phyloP scores from a whole-genome alignment of 2,888 invertebrate genomes.

The Lepeophtheirus nordmannii region DNA sequence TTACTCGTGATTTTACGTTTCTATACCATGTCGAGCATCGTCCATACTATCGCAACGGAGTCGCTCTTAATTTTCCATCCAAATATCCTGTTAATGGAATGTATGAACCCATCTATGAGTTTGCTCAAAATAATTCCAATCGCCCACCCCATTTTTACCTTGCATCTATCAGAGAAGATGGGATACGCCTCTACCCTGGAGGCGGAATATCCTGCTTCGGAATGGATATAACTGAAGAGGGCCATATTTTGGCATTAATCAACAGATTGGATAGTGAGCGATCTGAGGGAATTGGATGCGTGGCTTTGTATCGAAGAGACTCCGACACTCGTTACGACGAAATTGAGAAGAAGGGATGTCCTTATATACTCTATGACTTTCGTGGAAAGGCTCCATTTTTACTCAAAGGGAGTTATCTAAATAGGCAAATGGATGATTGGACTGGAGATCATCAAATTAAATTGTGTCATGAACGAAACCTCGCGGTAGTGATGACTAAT shows the following conservation, averaged over 20 bases:
- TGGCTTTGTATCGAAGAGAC: not conserved
- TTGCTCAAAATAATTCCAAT: not conserved
- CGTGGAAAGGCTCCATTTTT: not conserved
- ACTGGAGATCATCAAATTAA: not conserved
- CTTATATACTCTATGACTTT: not conserved
- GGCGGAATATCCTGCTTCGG: not conserved
- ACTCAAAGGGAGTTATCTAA: not conserved
- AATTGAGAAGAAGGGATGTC: not conserved
- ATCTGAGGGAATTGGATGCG: not conserved
- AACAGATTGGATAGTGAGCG: not conserved
- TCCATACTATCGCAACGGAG: not conserved
- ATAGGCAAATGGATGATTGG: constrained; percentile 1
- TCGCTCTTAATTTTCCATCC: not conserved
- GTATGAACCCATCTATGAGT: constrained; percentile 2
- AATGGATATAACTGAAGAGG: not conserved
- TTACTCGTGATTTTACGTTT: not conserved
- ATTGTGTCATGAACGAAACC: not conserved
- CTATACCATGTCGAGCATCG: constrained; percentile 1
- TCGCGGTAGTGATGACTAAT: not conserved
- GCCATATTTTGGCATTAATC: not conserved
- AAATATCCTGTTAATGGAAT: not conserved
- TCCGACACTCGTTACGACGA: not conserved
- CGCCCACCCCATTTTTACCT: not conserved
- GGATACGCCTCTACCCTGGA: not conserved
- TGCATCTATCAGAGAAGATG: not conserved